These are phyloP conservation scores for Hyles lineata DNA, from an alignment of 2,888 invertebrate species.

Conservation along the genomic window DNA sequence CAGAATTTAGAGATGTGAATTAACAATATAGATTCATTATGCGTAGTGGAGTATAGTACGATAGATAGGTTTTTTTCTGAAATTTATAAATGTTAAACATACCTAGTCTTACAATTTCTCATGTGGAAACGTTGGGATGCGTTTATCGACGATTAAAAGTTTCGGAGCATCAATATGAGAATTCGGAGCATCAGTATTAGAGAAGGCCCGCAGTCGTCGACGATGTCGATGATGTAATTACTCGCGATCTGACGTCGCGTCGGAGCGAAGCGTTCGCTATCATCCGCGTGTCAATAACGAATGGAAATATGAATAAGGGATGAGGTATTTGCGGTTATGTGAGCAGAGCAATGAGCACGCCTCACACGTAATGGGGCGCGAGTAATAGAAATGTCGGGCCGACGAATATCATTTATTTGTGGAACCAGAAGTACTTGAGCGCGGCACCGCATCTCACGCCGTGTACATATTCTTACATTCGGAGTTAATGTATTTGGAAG, in stretches of 20 bases:
- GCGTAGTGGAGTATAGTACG: constrained; percentile 64
- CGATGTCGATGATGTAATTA: constrained; percentile 23
- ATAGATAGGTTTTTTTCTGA: constrained; percentile 81
- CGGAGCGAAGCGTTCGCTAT: constrained; percentile 29
- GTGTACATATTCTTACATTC: constrained; percentile 81
- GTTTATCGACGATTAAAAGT: constrained; percentile 43
- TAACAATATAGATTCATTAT: constrained; percentile 51
- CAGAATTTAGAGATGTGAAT: constrained; percentile 53
- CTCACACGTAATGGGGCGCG: constrained; percentile 33
- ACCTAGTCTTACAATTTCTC: constrained; percentile 70
- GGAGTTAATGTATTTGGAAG: constrained; percentile 72
- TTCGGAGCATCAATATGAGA: constrained; percentile 52
- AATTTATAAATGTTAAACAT: constrained; percentile 82
- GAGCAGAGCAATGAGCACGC: constrained; percentile 36
- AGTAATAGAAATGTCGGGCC: constrained; percentile 37
- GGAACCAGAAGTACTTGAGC: neutral
- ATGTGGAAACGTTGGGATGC: constrained; percentile 52
- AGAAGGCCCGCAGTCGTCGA: constrained; percentile 35
- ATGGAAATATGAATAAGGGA: constrained; percentile 35
- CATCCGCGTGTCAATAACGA: constrained; percentile 33
- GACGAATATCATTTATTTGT: neutral
- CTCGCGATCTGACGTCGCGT: constrained; percentile 37
- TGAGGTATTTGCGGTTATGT: constrained; percentile 45
- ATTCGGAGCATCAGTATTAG: no score
- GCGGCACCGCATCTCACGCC: constrained; percentile 21